phyloP scores from a whole-genome alignment of 2,888 invertebrate genomes.

The Hemaris fuciformis region DNA sequence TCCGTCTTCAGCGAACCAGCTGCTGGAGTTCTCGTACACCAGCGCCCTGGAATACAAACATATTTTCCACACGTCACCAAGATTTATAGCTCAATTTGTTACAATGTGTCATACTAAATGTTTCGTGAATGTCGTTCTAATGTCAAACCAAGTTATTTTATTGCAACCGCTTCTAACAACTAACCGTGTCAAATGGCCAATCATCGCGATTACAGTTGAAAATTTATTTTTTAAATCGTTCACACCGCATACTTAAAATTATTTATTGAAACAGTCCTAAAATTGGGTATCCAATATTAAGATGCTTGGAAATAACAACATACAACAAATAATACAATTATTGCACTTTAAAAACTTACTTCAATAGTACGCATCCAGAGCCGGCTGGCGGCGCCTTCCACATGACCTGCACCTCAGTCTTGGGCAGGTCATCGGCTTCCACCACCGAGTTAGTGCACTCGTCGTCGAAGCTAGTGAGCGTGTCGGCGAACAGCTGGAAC shows the following conservation, averaged over 20 bases:
- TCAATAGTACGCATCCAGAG: conserved; percentile 93
- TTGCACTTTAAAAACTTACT: conserved; percentile 69
- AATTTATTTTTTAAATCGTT: neutral
- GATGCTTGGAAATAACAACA: too few relatives aligned
- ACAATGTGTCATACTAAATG: neutral
- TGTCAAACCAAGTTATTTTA: neutral
- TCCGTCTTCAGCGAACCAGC: conserved; percentile 96
- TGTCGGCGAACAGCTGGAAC: conserved; percentile 80
- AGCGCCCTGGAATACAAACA: conserved; percentile 84
- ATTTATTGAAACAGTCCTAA: neutral
- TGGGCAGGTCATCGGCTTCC: conserved; percentile 89
- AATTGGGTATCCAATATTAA: too few relatives aligned
- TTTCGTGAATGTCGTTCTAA: neutral
- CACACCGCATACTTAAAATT: neutral
- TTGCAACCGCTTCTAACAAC: neutral
- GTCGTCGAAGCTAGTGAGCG: conserved; percentile 86
- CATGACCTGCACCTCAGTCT: conserved; percentile 92
- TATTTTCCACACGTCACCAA: neutral
- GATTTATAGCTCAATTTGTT: neutral
- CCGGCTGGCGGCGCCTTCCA: conserved; percentile 94
- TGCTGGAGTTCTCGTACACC: conserved; percentile 88
- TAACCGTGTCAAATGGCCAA: neutral
- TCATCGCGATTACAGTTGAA: neutral
- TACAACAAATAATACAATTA: too few relatives aligned
- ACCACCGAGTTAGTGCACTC: conserved; percentile 92